A percentile compares a stretch with the other conserved stretches of the same genome.
phyloP scores from a whole-genome alignment of 1,140 invertebrate genomes.

The Drosophila yakuba region DNA sequence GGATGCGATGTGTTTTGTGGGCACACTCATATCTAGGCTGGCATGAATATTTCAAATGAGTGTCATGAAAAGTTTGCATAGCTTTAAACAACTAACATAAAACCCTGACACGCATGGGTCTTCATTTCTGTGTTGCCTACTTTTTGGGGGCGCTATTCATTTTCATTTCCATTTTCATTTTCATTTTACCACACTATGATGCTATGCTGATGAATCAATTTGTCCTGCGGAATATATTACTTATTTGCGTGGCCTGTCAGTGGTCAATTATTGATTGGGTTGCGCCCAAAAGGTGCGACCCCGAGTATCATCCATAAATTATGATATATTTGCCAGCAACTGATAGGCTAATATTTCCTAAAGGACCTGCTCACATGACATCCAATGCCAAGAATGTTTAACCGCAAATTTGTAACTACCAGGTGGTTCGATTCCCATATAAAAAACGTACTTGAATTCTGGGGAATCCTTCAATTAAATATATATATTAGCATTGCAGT shows the following conservation, averaged over 20 bases:
- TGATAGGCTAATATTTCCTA: constrained; percentile 1
- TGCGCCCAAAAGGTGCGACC: constrained; percentile 27
- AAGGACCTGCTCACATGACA: constrained; percentile 11
- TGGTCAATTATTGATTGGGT: constrained; percentile 52
- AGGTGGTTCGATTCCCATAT: constrained; percentile 8
- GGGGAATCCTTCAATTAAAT: constrained; percentile 21
- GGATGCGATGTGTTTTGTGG: constrained; percentile 34
- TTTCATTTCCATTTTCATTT: constrained; percentile 13
- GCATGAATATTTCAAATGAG: constrained; percentile 29
- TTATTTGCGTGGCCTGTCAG: constrained; percentile 60
- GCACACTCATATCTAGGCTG: constrained; percentile 13
- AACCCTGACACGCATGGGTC: constrained; percentile 15
- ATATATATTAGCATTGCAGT: constrained; percentile 4
- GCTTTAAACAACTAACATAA: constrained; percentile 36
- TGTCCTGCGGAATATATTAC: constrained; percentile 47
- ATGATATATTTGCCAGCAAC: constrained; percentile 43
- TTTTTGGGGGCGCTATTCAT: constrained; percentile 27
- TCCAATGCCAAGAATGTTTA: constrained; percentile 24
- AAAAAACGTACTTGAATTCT: not conserved
- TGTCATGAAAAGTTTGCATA: constrained; percentile 20
- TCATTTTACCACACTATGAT: constrained; percentile 20
- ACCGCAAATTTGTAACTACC: constrained; percentile 15
- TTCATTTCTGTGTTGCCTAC: constrained; percentile 27
- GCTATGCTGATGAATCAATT: constrained; percentile 43
- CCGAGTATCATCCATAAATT: constrained; percentile 40